Evolutionary conservation across 2,797 vertebrate genomes (phyloP), one percentile per base, ranked within the genome.

Genomic region (Chelmon rostratus): DNA sequence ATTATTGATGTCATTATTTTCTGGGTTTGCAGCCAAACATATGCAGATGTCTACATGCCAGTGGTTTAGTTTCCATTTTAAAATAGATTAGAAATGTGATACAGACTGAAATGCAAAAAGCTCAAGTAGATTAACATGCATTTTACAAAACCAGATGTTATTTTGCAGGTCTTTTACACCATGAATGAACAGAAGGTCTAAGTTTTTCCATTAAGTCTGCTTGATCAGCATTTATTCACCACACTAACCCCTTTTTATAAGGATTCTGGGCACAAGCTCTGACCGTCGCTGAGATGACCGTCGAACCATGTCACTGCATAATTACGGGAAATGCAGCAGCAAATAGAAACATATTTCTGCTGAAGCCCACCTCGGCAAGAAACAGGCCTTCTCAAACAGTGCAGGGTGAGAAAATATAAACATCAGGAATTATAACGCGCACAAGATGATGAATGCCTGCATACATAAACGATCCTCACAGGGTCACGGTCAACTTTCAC

Each of bases 401-500:
- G 44, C 42, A 46, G 23, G 6, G 21, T 33, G 28, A 50, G 63
- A 53, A 50, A 33, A 37, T 65, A 31, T 7, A 58, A 76, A 58
- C n/a, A 10, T 10, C 18, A 81, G 35, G 80, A 56, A 64, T 64
- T 21, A 65, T 58, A 56, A 77, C 40, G 67, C 15, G 40, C 49
- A 68, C 28, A 46, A 31, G 37, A 23, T 68, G 61, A 83, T 62
- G 46, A 83, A 78, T 74, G 66, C 44, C 70, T 81, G 47, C 56
- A 85, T 75, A 57, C 53, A 67, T 63, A 70, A 79, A 76, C 59
- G 25, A 70, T 74, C 21, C 16, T 67, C 37, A 46, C 37, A 47
- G n/a, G 79, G 76, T 84, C 54, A 69, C 63, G 81, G 80, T 84
- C 72, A 78, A 49, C 57, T 83, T 75, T 69, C 28, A 62, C 59